Evolutionary conservation across 1,140 invertebrate species (phyloP), one percentile per base, ranked within the genome.

Genomic region (Eubasilissa regina): DNA sequence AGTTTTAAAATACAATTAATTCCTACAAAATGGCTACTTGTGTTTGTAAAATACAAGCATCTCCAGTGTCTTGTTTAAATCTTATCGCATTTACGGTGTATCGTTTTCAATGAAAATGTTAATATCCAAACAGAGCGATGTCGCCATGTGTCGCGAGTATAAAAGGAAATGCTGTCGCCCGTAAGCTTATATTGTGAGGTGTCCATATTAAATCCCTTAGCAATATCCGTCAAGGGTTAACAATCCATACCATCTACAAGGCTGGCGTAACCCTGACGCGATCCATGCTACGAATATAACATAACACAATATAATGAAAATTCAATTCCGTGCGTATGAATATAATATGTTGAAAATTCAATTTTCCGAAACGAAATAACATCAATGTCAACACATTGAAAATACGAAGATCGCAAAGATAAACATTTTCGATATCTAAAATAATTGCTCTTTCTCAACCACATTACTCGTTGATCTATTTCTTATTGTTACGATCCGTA

Each of bases 311-410:
- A n/a, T n/a, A n/a, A n/a, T n/a, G n/a, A n/a, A n/a, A n/a, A n/a
- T n/a, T n/a, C n/a, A n/a, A n/a, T n/a, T n/a, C 35, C 45, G 51
- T 48, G 21, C 56, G 19, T 21, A 76, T 76, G 58, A 76, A 76
- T 76, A 64, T 76, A 76, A 64, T n/a, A n/a, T n/a, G 66, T 76
- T 76, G 60, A 76, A 76, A 66, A 64, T 48, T 70, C 66, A 47
- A 73, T 55, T 55, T 56, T 35, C 48, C 70, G n/a, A 10, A 73
- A 43, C 70, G 56, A 73, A 73, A 73, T 73, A 73, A 73, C 56
- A 73, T 56, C 48, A 43, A 11, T 55, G 70, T 56, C 35, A 35
- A 53, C 70, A 43, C n/a, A 48, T 68, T 70, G 45, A 51, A 70
- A 48, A 70, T 51, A 19, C 66, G 0, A 13, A 35, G 15, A 70